Percentiles rank a stretch among this genome's conserved stretches.
These are phyloP conservation scores for Monochamus alternatus DNA, from an alignment of 2,888 invertebrate genomes.

Conservation along the genomic window DNA sequence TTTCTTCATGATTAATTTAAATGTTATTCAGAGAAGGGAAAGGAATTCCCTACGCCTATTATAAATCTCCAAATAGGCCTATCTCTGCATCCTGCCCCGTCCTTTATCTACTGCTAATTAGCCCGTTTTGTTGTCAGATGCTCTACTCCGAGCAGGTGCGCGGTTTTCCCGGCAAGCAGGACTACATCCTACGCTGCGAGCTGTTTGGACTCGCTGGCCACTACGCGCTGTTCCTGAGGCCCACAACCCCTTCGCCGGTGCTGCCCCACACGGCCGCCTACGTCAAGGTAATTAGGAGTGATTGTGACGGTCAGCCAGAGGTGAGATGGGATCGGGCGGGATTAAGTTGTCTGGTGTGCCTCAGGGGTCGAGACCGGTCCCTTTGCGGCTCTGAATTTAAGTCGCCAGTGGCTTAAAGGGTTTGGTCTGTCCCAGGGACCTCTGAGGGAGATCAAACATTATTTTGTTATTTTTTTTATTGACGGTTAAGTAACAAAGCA, in stretches of 20 bases:
- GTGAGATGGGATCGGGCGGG: not conserved
- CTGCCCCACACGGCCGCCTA: slow-evolving; percentile 80
- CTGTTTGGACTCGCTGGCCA: slow-evolving; percentile 88
- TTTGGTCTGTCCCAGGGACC: too few species aligned
- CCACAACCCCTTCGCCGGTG: slow-evolving; percentile 77
- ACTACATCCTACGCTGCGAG: slow-evolving; percentile 82
- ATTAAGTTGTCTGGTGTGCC: not conserved
- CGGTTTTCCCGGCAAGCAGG: slow-evolving; percentile 81
- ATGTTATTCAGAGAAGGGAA: too few species aligned
- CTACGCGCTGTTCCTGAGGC: slow-evolving; percentile 83
- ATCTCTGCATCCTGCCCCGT: too few species aligned
- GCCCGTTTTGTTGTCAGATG: slow-evolving; percentile 70
- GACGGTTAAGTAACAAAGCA: too few species aligned
- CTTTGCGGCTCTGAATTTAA: not conserved
- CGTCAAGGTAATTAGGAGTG: slow-evolving; percentile 75
- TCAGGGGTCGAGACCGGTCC: not conserved
- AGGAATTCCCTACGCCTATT: too few species aligned
- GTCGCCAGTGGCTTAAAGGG: too few species aligned
- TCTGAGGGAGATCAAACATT: too few species aligned
- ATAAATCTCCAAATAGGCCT: too few species aligned
- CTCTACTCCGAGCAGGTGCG: slow-evolving; percentile 85
- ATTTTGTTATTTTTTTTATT: too few species aligned
- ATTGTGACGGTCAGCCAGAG: not conserved
- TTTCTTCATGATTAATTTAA: too few species aligned
- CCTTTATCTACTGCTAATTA: slow-evolving; percentile 40